Evolutionary conservation across 2,113 vertebrate species (phyloP), one percentile per base, ranked within the genome.

Genomic region (Heterotilapia buettikoferi): DNA sequence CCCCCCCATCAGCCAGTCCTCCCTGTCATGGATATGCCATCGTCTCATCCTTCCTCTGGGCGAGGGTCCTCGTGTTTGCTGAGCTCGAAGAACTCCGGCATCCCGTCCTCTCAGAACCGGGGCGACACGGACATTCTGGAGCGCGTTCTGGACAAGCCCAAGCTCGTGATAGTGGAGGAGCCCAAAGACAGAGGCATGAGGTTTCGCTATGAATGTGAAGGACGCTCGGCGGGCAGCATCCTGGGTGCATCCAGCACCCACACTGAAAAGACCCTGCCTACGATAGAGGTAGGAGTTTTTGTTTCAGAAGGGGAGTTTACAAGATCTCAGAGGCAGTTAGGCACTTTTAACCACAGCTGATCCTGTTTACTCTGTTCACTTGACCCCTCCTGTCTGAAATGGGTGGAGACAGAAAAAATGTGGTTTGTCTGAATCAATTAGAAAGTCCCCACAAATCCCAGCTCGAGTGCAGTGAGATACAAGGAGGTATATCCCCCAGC

Each of bases 181-280:
- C 98, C 98, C 47, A 99, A 98, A 87, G 98, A 98, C 93, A 95
- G 98, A 4, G 98, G 98, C 29, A 99, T 99, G 98, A 95, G 98
- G 18, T 99, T 99, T 89, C 98, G 98, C 52, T 99, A 99, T 4
- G 97, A 98, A 91, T 99, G 98, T 2, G 98, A 98, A 91, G 98
- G 98, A 2, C 96, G 98, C 21, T 98, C 98, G 0, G 98, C 97
- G 0, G 98, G 98, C 40, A 99, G 98, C 95, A 99, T 99, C 95
- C 95, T 98, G 11, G 98, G 98, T 0, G 96, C 97, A 47, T 96
- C 95, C 89, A 98, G 97, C 95, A 98, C 96, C 0, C 98, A 98
- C 1, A 94, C 95, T 86, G 97, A 92, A 95, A 98, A 99, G 94
- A 98, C 97, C 1, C 96, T 98, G 88, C 98, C 98, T 0, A 89